Evolutionary conservation across 1,140 invertebrate species (phyloP).

Genomic region (Drosophila aff.): DNA sequence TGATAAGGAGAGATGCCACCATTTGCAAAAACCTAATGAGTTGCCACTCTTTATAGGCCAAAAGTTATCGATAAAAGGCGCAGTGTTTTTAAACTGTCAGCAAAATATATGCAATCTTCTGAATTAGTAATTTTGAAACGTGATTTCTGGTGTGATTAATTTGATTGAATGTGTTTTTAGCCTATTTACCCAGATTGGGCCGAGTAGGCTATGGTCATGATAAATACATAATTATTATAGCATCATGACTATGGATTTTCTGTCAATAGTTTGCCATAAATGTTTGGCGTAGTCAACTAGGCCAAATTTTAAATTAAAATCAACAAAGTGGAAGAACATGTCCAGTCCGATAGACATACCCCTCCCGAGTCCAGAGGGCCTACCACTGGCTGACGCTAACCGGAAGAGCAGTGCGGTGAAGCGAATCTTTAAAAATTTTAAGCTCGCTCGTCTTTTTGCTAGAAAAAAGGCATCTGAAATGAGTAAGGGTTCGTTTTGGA

Average conservation of each 20-base stretch:
- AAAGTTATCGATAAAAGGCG: conserved; percentile 33
- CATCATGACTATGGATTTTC: neutral
- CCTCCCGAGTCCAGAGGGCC: neutral
- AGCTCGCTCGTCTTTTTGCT: neutral
- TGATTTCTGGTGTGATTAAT: neutral
- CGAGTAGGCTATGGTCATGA: neutral
- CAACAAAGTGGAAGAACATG: neutral
- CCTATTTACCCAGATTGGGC: neutral
- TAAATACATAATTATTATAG: neutral
- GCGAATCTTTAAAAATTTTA: neutral
- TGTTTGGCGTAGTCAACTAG: neutral
- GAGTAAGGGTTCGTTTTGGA: neutral
- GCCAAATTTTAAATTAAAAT: neutral
- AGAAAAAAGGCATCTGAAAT: neutral
- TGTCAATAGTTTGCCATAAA: neutral
- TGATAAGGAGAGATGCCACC: neutral
- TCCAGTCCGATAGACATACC: neutral
- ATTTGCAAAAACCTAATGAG: neutral
- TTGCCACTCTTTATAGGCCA: conserved; percentile 19
- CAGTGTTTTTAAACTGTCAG: neutral
- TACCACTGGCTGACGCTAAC: neutral
- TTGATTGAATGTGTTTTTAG: neutral
- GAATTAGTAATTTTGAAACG: too few species aligned
- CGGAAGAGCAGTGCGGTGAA: neutral
- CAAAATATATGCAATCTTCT: neutral